Conservation (phyloP, 2,888 invertebrate species). For the Serrognathus titanus region DNA sequence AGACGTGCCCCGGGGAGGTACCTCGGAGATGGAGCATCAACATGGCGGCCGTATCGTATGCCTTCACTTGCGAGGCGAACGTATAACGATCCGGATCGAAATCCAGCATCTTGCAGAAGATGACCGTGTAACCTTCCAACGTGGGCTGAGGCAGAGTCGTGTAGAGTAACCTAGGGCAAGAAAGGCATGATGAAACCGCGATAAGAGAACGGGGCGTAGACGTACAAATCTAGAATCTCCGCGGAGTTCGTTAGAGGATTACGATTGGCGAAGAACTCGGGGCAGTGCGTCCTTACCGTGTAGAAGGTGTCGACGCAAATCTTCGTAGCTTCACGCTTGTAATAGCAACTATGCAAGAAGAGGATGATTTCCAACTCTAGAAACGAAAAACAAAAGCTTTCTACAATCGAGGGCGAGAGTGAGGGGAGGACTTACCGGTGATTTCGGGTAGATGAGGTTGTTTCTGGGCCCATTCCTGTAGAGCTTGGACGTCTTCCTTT, state of each 20-base stretch:
- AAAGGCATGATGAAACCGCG: not conserved
- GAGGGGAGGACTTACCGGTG: conserved; percentile 23
- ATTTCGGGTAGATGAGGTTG: conserved; percentile 63
- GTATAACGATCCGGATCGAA: conserved; percentile 58
- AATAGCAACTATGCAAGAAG: conserved; percentile 67
- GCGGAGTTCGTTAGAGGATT: conserved; percentile 39
- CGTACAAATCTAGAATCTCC: conserved; percentile 12
- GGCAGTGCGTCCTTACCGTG: conserved; percentile 30
- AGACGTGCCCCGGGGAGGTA: conserved; percentile 54
- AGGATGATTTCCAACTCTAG: conserved; percentile 50
- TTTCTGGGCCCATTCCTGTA: conserved; percentile 61
- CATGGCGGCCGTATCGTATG: conserved; percentile 59
- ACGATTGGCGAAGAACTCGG: conserved; percentile 35
- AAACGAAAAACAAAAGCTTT: conserved; percentile 5
- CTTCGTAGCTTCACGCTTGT: conserved; percentile 47
- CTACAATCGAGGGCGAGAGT: conserved; percentile 3
- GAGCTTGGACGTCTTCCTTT: conserved; percentile 57
- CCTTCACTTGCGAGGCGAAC: conserved; percentile 53
- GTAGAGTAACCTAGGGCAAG: not conserved
- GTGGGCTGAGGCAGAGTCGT: conserved; percentile 24
- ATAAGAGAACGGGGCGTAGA: not conserved
- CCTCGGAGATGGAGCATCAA: conserved; percentile 56
- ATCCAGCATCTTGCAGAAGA: conserved; percentile 48
- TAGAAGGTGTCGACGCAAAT: conserved; percentile 36
- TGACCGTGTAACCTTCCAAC: conserved; percentile 34